Percentiles rank a stretch among this genome's conserved stretches.
These are phyloP conservation scores for Cetonia aurata DNA, from an alignment of 2,888 invertebrate genomes.

Conservation along the genomic window DNA sequence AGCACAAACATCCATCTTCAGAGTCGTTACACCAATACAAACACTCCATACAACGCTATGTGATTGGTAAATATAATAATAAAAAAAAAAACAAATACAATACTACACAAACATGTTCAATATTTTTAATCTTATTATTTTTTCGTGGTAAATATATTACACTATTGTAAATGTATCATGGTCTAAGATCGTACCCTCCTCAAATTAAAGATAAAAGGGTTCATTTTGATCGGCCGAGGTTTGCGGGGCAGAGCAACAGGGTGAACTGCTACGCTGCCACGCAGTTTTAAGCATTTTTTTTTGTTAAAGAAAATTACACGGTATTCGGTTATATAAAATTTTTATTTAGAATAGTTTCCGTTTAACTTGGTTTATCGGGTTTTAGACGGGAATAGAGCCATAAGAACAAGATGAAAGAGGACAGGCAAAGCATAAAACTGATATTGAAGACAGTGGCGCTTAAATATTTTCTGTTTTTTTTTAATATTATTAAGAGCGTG, in stretches of 20 bases:
- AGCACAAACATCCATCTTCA: constrained; percentile 61
- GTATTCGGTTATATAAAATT: constrained; percentile 52
- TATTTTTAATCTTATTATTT: constrained; percentile 49
- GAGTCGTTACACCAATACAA: constrained; percentile 58
- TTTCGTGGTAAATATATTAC: constrained; percentile 48
- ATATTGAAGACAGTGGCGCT: constrained; percentile 55
- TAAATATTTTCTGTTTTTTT: not conserved
- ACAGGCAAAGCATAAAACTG: constrained; percentile 62
- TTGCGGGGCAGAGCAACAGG: constrained; percentile 57
- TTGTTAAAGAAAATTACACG: constrained; percentile 51
- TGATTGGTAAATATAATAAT: constrained; percentile 49
- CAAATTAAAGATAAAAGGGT: constrained; percentile 61
- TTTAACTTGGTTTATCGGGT: constrained; percentile 59
- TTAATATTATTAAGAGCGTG: constrained; percentile 49
- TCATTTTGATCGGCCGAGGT: constrained; percentile 62
- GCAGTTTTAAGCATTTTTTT: constrained; percentile 44
- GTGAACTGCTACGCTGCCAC: constrained; percentile 56
- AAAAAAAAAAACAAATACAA: constrained; percentile 49
- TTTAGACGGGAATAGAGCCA: constrained; percentile 65
- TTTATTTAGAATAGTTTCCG: constrained; percentile 54
- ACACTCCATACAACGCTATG: constrained; percentile 55
- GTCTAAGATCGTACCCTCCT: constrained; percentile 67
- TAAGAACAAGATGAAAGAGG: constrained; percentile 63
- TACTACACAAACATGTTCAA: constrained; percentile 60
- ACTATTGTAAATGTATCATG: constrained; percentile 54